These are phyloP conservation scores for Alosa sapidissima DNA, from an alignment of 2,797 vertebrate genomes.

Conservation along the genomic window DNA sequence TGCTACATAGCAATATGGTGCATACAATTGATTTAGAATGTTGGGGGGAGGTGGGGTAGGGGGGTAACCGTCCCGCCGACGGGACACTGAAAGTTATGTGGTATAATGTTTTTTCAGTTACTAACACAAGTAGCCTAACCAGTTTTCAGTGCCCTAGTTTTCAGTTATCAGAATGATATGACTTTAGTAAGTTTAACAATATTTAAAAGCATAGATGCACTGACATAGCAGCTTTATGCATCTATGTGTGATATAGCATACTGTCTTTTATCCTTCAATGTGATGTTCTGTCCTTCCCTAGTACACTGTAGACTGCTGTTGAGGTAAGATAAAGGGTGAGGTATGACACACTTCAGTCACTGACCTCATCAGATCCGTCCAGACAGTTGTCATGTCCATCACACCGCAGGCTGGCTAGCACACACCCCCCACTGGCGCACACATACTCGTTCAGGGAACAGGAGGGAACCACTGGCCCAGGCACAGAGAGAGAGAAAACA, in stretches of 20 bases:
- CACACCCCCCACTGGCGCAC: conserved; percentile 88
- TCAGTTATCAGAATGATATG: no score
- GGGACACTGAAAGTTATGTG: no score
- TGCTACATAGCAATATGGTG: no score
- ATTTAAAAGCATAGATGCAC: no score
- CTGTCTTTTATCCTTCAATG: not conserved
- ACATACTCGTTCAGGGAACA: conserved; percentile 94
- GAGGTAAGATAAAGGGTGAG: not conserved
- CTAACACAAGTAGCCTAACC: no score
- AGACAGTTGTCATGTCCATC: conserved; percentile 92
- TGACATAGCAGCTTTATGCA: no score
- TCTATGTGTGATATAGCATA: not conserved
- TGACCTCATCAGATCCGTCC: conserved; percentile 96
- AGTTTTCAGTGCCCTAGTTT: no score
- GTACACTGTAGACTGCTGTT: not conserved
- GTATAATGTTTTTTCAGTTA: not conserved
- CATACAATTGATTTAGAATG: no score
- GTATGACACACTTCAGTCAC: conserved; percentile 38
- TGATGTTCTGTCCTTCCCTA: not conserved
- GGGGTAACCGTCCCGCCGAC: no score
- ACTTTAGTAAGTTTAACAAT: no score
- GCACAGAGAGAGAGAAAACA: conserved; percentile 27
- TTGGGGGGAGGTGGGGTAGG: no score
- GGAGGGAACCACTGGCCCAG: conserved; percentile 80
- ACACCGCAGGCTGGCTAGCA: conserved; percentile 89